These are phyloP conservation scores for Lochmaea crataegi DNA, from an alignment of 2,888 invertebrate genomes.

Conservation along the genomic window DNA sequence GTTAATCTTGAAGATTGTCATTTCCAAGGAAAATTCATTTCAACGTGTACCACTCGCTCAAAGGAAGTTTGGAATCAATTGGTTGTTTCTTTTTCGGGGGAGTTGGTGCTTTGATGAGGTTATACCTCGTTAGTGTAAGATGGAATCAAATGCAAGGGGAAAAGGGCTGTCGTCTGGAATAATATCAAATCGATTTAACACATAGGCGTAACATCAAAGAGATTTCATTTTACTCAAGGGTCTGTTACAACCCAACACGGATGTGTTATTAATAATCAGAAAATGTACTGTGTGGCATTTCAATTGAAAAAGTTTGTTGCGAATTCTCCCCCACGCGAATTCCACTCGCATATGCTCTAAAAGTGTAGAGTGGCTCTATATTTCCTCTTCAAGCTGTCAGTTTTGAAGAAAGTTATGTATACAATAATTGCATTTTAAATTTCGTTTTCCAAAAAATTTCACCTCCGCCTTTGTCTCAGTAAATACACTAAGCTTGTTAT, in stretches of 20 bases:
- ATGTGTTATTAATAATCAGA: no score
- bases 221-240: no score
- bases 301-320: no score
- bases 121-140: conserved; percentile 53
- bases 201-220: conserved; percentile 11
- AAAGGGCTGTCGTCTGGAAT: conserved; percentile 40
- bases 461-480: not conserved
- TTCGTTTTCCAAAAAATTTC: not conserved
- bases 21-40: conserved; percentile 58
- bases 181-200: conserved; percentile 44
- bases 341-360: no score
- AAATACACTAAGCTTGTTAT: conserved; percentile 4
- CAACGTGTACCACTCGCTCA: conserved; percentile 40
- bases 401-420: no score
- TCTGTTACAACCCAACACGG: no score
- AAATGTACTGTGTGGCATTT: no score
- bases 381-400: no score
- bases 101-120: conserved; percentile 54
- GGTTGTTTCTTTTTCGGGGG: conserved; percentile 35
- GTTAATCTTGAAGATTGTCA: conserved; percentile 59
- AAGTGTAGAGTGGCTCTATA: no score
- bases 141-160: conserved; percentile 42
- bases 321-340: no score
- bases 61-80: conserved; percentile 42
- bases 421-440: not conserved